Conservation (phyloP, 2,888 invertebrate species). For the Rhopalosiphum nymphaeae region DNA sequence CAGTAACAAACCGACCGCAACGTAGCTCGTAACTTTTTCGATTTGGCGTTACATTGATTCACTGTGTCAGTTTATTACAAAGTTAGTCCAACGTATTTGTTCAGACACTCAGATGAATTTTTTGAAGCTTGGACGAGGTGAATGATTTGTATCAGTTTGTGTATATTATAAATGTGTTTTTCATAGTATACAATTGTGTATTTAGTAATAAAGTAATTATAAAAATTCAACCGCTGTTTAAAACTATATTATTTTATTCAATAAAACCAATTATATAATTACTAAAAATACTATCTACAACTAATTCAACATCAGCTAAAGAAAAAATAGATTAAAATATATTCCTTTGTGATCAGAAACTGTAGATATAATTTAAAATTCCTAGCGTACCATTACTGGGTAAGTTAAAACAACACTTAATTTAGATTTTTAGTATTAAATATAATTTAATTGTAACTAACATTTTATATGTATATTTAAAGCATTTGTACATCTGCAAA, state of each 20-base stretch:
- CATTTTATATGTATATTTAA: not conserved
- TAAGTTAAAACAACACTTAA: constrained; percentile 62
- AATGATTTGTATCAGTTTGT: constrained; percentile 86
- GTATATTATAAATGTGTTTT: constrained; percentile 79
- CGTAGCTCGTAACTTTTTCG: too few species aligned
- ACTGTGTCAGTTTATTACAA: too few species aligned
- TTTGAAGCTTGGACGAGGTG: constrained; percentile 82
- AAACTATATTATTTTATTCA: constrained; percentile 67
- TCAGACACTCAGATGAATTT: too few species aligned
- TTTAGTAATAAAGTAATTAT: not conserved
- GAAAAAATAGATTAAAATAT: constrained; percentile 86
- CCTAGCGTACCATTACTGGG: constrained; percentile 79
- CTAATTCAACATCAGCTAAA: constrained; percentile 78
- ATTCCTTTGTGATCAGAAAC: constrained; percentile 92
- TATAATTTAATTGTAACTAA: not conserved
- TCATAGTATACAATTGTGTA: not conserved
- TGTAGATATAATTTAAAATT: constrained; percentile 87
- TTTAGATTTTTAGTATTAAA: not conserved
- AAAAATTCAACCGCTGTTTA: not conserved
- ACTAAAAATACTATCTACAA: constrained; percentile 85
- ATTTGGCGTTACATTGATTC: too few species aligned
- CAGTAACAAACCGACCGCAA: too few species aligned
- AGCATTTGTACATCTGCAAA: not conserved
- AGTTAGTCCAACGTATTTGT: too few species aligned
- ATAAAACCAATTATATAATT: not conserved